Evolutionary conservation across 2,113 vertebrate species (phyloP).

Genomic region (Dasyornis broadbenti): DNA sequence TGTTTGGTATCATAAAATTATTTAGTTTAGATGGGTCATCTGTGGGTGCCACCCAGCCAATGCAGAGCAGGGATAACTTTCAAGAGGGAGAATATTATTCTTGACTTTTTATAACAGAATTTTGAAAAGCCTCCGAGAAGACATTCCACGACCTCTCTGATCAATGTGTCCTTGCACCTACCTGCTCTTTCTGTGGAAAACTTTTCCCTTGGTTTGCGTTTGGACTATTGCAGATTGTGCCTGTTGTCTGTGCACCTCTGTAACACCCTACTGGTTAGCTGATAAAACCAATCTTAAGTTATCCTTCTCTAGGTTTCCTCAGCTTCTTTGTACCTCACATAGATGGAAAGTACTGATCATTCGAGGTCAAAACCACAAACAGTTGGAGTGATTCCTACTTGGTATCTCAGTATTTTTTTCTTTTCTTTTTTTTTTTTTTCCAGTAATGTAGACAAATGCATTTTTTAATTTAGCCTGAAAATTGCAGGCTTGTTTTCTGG

Average conservation of each 20-base stretch:
- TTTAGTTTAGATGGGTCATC: neutral
- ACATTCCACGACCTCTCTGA: neutral
- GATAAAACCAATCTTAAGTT: fast-evolving
- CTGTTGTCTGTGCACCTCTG: neutral
- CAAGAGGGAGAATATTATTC: neutral
- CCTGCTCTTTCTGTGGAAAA: neutral
- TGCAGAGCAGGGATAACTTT: neutral
- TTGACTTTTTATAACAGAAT: neutral
- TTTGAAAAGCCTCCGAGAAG: neutral
- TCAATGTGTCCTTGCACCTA: fast-evolving
- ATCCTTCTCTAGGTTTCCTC: neutral
- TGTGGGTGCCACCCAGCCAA: neutral
- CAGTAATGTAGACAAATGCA: neutral
- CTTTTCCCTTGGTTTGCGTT: neutral
- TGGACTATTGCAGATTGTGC: neutral
- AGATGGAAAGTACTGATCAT: neutral
- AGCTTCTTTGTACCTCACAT: neutral
- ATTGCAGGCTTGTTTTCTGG: neutral
- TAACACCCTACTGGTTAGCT: neutral
- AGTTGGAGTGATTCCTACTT: neutral
- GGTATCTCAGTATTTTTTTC: neutral
- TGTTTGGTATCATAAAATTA: neutral
- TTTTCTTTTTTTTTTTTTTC: too few relatives aligned
- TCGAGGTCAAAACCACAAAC: neutral
- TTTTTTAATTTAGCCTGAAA: neutral